Evolutionary conservation across 2,113 vertebrate species (phyloP).

Genomic region (Oxyura jamaicensis): DNA sequence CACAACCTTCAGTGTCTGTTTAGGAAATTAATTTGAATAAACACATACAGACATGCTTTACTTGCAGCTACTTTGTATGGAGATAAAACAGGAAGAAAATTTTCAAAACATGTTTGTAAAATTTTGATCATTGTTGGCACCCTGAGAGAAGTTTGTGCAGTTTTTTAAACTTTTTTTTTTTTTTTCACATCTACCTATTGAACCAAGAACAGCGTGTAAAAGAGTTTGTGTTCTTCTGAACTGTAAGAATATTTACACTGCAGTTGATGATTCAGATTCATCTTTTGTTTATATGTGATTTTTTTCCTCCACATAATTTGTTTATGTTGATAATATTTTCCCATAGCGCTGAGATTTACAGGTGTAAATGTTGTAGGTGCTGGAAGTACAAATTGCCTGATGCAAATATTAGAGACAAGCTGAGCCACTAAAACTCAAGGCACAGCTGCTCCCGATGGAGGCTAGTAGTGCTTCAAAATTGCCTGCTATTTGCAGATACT

Average conservation of each 20-base stretch:
- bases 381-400: not conserved
- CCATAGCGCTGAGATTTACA: not conserved
- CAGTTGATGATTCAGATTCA: not conserved
- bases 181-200: not conserved
- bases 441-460: not conserved
- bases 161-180: not conserved
- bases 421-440: not conserved
- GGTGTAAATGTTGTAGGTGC: not conserved
- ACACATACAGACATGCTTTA: not conserved
- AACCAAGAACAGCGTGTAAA: not conserved
- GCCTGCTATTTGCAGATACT: not conserved
- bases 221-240: not conserved
- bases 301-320: not conserved
- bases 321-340: not conserved
- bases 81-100: not conserved
- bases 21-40: not conserved
- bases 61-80: not conserved
- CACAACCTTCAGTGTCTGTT: not conserved
- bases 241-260: not conserved
- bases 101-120: not conserved
- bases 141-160: not conserved
- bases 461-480: not conserved
- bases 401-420: not conserved
- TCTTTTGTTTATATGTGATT: conserved; percentile 7
- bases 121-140: not conserved